These are phyloP conservation scores for Cyclopterus lumpus DNA, from an alignment of 2,797 vertebrate species.

Conservation along the genomic window DNA sequence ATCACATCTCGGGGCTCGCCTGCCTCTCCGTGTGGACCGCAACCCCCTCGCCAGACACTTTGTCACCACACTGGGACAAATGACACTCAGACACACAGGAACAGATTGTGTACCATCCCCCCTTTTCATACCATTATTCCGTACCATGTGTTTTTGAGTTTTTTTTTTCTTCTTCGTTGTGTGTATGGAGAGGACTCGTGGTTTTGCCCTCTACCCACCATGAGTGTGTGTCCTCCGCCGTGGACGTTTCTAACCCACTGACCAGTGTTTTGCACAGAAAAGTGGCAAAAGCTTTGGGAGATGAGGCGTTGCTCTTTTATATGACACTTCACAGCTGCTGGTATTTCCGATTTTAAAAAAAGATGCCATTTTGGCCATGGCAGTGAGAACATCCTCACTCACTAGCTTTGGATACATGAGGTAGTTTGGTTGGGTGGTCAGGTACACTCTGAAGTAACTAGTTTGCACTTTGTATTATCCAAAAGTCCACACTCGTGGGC, in stretches of 20 bases:
- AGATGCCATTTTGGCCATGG: neutral
- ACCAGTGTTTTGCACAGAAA: neutral
- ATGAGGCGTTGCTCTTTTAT: neutral
- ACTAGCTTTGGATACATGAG: neutral
- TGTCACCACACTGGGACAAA: slow-evolving; percentile 51
- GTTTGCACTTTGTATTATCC: too few relatives aligned
- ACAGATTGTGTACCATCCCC: slow-evolving; percentile 48
- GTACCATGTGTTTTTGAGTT: slow-evolving; percentile 15
- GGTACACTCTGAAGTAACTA: too few relatives aligned
- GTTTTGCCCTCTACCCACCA: neutral
- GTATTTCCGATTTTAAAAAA: neutral
- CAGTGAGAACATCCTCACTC: neutral
- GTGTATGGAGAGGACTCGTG: neutral
- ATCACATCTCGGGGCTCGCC: slow-evolving; percentile 53
- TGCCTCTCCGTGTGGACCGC: slow-evolving; percentile 36
- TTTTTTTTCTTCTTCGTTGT: slow-evolving; percentile 7
- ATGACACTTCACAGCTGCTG: neutral
- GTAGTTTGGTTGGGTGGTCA: neutral
- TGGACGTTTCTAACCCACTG: neutral
- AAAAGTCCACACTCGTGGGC: too few relatives aligned
- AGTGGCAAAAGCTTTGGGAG: neutral
- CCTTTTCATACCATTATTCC: slow-evolving; percentile 21
- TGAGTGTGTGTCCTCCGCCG: neutral
- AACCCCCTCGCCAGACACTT: slow-evolving; percentile 41
- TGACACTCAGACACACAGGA: slow-evolving; percentile 24